Conservation (phyloP, 1,140 invertebrate species). For the Bombus waltoni region DNA sequence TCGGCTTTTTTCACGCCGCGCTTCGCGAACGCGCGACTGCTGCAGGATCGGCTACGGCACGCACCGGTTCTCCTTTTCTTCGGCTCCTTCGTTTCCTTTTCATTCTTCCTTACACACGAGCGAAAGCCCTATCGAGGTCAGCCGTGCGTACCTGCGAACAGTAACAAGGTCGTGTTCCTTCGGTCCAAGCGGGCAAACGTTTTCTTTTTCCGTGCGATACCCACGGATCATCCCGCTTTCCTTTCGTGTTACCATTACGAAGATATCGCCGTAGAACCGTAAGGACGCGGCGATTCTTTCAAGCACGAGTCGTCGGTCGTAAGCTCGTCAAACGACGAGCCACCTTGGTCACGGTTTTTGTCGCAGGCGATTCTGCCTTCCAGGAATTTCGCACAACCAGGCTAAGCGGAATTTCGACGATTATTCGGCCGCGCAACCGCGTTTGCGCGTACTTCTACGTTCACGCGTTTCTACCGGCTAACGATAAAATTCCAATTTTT, state of each 20-base stretch:
- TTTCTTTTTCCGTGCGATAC: background rate
- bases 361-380: background rate
- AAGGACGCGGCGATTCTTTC: too few relatives aligned
- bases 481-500: too few relatives aligned
- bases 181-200: background rate
- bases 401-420: background rate
- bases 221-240: background rate
- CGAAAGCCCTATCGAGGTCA: conserved; percentile 36
- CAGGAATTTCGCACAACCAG: background rate
- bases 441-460: too few relatives aligned
- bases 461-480: too few relatives aligned
- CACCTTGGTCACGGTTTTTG: background rate
- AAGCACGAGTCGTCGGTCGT: background rate
- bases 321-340: background rate
- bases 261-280: background rate
- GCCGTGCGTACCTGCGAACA: conserved; percentile 48
- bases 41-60: background rate
- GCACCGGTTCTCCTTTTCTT: conserved; percentile 47
- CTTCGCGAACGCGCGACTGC: background rate
- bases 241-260: background rate
- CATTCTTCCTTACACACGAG: conserved; percentile 38
- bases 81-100: conserved; percentile 49
- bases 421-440: background rate
- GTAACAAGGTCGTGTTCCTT: conserved; percentile 38
- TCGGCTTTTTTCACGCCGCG: background rate